Conservation (phyloP, 1,140 invertebrate species). For the Lordiphosa mommai region DNA sequence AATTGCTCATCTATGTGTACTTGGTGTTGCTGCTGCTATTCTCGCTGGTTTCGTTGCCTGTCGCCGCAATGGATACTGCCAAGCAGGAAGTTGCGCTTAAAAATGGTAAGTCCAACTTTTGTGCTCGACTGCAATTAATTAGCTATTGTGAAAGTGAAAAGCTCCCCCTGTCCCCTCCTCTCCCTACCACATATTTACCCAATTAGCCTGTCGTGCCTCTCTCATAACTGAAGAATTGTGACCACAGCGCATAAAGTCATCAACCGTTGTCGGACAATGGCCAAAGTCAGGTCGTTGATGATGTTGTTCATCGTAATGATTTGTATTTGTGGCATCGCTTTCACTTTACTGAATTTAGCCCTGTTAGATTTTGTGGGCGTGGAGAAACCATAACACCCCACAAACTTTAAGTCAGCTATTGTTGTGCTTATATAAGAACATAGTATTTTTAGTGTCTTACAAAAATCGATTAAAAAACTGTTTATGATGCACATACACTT, state of each 20-base stretch:
- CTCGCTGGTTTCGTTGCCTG: too few species aligned
- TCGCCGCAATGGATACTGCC: slow-evolving; percentile 19
- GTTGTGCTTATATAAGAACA: too few species aligned
- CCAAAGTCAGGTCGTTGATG: neutral
- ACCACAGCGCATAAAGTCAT: slow-evolving; percentile 22
- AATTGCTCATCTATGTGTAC: slow-evolving; percentile 8
- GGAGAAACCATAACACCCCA: neutral
- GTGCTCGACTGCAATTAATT: slow-evolving; percentile 29
- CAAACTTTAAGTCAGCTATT: neutral
- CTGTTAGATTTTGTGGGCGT: slow-evolving; percentile 6
- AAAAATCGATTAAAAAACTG: too few species aligned
- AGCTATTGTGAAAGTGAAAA: slow-evolving; percentile 59
- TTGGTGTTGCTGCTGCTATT: slow-evolving; percentile 13
- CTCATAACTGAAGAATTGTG: slow-evolving; percentile 36
- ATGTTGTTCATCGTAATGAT: slow-evolving; percentile 19
- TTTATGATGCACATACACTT: too few species aligned
- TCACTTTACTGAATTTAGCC: slow-evolving; percentile 47
- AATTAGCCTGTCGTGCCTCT: too few species aligned
- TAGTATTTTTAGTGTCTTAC: too few species aligned
- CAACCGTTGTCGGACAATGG: slow-evolving; percentile 4
- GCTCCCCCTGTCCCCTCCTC: neutral
- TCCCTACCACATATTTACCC: neutral
- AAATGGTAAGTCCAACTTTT: slow-evolving; percentile 45
- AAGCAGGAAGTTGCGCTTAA: slow-evolving; percentile 48
- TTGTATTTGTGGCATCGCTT: slow-evolving; percentile 55